These are phyloP conservation scores for Ormyrus thymus DNA, from an alignment of 2,888 invertebrate genomes.

Conservation along the genomic window DNA sequence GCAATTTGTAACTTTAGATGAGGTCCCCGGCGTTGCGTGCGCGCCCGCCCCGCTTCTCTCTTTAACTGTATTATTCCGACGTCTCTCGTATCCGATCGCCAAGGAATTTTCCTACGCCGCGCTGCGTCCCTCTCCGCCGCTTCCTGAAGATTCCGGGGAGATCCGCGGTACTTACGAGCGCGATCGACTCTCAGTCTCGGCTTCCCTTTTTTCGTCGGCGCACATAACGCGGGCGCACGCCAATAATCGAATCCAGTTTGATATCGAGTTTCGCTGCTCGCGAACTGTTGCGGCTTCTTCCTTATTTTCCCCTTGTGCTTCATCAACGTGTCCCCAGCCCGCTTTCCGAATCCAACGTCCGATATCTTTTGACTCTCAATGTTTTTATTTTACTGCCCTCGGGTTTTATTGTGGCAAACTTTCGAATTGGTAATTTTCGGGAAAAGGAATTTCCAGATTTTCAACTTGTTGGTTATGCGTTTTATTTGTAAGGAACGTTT, in stretches of 20 bases:
- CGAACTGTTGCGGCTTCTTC: neutral
- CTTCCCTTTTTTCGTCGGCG: constrained; percentile 7
- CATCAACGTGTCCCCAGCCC: too few species aligned
- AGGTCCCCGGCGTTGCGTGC: constrained; percentile 63
- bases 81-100: constrained; percentile 16
- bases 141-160: neutral
- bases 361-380: too few species aligned
- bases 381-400: too few species aligned
- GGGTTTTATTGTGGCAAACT: too few species aligned
- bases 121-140: neutral
- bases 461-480: too few species aligned
- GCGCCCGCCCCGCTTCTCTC: neutral
- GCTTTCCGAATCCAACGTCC: too few species aligned
- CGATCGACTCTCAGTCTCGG: neutral
- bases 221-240: neutral
- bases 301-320: too few species aligned
- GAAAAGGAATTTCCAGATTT: too few species aligned
- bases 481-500: too few species aligned
- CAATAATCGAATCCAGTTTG: constrained; percentile 29
- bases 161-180: constrained; percentile 2
- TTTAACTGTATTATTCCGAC: constrained; percentile 26
- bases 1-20: constrained; percentile 75
- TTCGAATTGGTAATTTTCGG: too few species aligned
- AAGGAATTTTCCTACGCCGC: constrained; percentile 22
- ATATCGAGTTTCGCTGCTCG: constrained; percentile 22